Evolutionary conservation across 2,113 vertebrate genomes (phyloP), one percentile per base, ranked within the genome.

Genomic region (Gulo gulo): DNA sequence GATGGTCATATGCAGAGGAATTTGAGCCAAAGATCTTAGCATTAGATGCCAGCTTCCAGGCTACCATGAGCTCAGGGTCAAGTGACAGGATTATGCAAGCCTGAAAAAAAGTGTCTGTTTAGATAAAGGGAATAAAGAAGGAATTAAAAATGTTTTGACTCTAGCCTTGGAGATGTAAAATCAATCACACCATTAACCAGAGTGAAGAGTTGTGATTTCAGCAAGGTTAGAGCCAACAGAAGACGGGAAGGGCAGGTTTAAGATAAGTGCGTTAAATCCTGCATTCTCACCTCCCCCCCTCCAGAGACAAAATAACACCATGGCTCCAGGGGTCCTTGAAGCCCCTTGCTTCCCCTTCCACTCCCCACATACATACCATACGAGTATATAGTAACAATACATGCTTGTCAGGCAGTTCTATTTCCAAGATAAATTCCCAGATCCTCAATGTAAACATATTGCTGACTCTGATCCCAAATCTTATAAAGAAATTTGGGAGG

Each of bases 111-210:
- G 31, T 55, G 36, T 7, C 29, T 67, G 20, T 82, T 91, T 84
- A 93, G 29, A 88, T 91, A 79, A 85, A 81, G 2, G 16, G 7
- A 96, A 95, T 89, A 93, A 61, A 39, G 16, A 85, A 74, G 10
- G 10, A 61, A 79, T 82, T 92, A 65, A 71, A 90, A 90, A 52
- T 90, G 6, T 55, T 95, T 96, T 93, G 36, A 87, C 82, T 92
- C 10, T 78, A 69, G 7, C 12, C 88, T 89, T 87, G 18, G 69
- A 90, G 18, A 50, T 65, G 1, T 63, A 63, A 93, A 83, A 69
- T 84, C 82, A 95, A 74, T 88, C 78, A 18, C 42, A 87, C 14
- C 18, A 91, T 80, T 93, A 81, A 69, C 16, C 59, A 79, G 63
- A 91, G 31, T 79, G 20, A 79, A 61, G 52, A 94, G 57, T 57